Evolutionary conservation across 2,113 vertebrate species (phyloP).

Genomic region (Camelus bactrianus): DNA sequence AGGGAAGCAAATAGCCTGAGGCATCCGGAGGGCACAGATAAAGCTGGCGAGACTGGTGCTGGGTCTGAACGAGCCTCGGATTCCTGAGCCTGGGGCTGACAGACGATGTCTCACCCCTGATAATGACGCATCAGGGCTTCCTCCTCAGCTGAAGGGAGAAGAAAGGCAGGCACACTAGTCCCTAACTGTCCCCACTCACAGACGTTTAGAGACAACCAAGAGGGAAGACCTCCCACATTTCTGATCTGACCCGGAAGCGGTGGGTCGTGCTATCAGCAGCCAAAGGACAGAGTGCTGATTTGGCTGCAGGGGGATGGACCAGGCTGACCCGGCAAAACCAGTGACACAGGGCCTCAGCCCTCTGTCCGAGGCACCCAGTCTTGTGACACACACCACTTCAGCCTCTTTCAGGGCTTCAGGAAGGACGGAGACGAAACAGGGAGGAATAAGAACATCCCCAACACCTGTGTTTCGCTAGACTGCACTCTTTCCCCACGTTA

Average conservation of each 20-base stretch:
- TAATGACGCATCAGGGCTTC: background rate
- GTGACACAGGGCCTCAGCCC: background rate
- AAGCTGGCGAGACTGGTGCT: background rate
- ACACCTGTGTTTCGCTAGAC: background rate
- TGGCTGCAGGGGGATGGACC: background rate
- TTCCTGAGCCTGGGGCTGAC: background rate
- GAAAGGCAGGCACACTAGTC: background rate
- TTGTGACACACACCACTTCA: background rate
- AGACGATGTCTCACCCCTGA: conserved; percentile 25
- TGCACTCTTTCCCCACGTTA: background rate
- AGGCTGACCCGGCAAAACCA: background rate
- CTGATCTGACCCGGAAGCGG: conserved; percentile 14
- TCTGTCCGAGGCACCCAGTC: background rate
- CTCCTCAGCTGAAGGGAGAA: conserved; percentile 34
- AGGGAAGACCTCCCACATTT: conserved; percentile 63
- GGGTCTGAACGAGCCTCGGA: background rate
- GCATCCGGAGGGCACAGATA: conserved; percentile 53
- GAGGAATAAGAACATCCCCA: background rate
- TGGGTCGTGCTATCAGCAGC: background rate
- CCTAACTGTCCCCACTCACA: conserved; percentile 67
- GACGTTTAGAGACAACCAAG: conserved; percentile 3
- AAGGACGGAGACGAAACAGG: background rate
- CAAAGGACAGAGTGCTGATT: conserved; percentile 34
- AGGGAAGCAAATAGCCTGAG: background rate
- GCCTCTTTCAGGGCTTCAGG: background rate